Conservation (phyloP, 2,113 vertebrate species). For the Trogon melanurus region DNA sequence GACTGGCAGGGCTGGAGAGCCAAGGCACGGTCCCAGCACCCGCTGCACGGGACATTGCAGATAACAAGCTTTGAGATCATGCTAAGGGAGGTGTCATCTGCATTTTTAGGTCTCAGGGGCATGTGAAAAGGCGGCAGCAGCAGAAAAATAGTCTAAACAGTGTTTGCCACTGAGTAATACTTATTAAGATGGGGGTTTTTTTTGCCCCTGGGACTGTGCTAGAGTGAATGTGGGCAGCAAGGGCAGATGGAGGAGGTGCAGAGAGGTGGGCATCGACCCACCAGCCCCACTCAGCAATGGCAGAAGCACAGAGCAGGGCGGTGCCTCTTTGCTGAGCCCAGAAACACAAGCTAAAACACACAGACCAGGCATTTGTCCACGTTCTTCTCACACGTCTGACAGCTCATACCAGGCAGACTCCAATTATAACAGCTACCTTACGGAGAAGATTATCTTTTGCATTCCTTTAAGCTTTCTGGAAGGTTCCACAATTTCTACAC, state of each 20-base stretch:
- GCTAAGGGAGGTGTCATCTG: neutral
- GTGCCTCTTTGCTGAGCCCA: neutral
- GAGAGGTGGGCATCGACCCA: neutral
- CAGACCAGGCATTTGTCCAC: neutral
- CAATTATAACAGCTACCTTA: neutral
- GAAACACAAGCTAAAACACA: neutral
- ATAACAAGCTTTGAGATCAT: neutral
- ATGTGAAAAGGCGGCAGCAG: neutral
- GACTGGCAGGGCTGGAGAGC: neutral
- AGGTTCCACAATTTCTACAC: neutral
- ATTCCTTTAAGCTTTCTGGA: neutral
- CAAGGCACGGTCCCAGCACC: neutral
- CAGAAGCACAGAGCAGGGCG: rapidly evolving
- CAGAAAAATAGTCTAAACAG: neutral
- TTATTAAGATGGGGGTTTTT: neutral
- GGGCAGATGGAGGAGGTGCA: neutral
- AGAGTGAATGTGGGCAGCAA: neutral
- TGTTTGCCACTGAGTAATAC: neutral
- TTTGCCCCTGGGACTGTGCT: neutral
- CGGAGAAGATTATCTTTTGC: neutral
- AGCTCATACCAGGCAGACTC: neutral
- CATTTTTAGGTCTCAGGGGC: neutral
- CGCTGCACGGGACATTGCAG: neutral
- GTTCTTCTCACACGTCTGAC: neutral
- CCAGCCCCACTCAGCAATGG: rapidly evolving